These are phyloP conservation scores for Stictocephala bisonia DNA, from an alignment of 2,888 invertebrate species.

Conservation along the genomic window DNA sequence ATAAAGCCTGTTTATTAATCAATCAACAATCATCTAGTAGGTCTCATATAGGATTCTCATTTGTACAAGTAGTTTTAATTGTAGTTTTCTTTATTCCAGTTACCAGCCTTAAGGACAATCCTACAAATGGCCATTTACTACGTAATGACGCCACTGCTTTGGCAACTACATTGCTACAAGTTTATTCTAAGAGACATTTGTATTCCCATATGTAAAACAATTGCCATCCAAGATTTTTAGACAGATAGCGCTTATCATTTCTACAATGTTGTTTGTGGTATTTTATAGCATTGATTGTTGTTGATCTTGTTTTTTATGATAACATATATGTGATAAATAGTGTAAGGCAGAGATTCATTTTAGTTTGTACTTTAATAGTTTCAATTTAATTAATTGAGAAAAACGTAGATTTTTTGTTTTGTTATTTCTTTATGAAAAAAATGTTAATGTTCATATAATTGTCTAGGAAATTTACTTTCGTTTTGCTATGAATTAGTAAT, in stretches of 20 bases:
- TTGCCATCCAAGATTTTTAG: slow-evolving; percentile 26
- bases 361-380: background rate
- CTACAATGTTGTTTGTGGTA: slow-evolving; percentile 16
- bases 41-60: too few relatives aligned
- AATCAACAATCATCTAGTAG: too few relatives aligned
- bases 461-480: too few relatives aligned
- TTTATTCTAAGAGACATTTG: slow-evolving; percentile 37
- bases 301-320: slow-evolving; percentile 6
- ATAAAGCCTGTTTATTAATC: too few relatives aligned
- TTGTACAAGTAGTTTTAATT: background rate
- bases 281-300: slow-evolving; percentile 15
- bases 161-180: background rate
- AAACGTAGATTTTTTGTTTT: too few relatives aligned
- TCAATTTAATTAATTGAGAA: too few relatives aligned
- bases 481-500: too few relatives aligned
- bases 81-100: slow-evolving; percentile 15
- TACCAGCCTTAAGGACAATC: slow-evolving; percentile 36
- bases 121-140: too few relatives aligned
- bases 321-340: slow-evolving; percentile 35
- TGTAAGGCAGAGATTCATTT: slow-evolving; percentile 4
- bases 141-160: too few relatives aligned
- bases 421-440: too few relatives aligned
- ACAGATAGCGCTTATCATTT: slow-evolving; percentile 29
- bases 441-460: too few relatives aligned
- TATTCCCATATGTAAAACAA: background rate